These are phyloP conservation scores for Brachyalestes nurse DNA, from an alignment of 2,797 vertebrate genomes.

Conservation along the genomic window DNA sequence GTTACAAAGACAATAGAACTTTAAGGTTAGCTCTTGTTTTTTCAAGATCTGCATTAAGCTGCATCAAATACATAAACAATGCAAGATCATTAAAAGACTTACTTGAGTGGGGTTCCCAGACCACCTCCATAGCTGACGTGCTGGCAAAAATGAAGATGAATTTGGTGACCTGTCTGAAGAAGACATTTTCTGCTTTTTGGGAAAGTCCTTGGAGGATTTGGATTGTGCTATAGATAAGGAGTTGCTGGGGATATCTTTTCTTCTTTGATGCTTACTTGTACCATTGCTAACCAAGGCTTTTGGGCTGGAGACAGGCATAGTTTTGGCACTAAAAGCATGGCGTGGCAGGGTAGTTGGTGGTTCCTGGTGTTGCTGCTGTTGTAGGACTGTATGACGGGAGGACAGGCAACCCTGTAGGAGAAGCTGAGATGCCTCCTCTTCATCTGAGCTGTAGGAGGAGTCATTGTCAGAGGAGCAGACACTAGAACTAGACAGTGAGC, in stretches of 20 bases:
- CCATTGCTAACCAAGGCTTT: slow-evolving; percentile 70
- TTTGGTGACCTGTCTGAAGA: slow-evolving; percentile 88
- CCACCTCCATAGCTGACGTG: slow-evolving; percentile 96
- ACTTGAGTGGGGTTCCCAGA: slow-evolving; percentile 98
- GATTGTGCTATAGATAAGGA: slow-evolving; percentile 65
- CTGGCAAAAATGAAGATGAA: slow-evolving; percentile 87
- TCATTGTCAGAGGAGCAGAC: slow-evolving; percentile 96
- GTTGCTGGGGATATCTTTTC: slow-evolving; percentile 78
- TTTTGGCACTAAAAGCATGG: slow-evolving; percentile 83
- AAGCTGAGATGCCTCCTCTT: slow-evolving; percentile 89
- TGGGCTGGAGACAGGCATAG: slow-evolving; percentile 71
- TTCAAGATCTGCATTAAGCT: neutral
- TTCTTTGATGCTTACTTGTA: slow-evolving; percentile 76
- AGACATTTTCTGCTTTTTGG: slow-evolving; percentile 92
- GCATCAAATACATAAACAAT: neutral
- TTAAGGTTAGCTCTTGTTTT: neutral
- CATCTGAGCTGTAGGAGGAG: slow-evolving; percentile 95
- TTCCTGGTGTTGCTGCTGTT: slow-evolving; percentile 80
- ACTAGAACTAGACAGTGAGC: slow-evolving; percentile 93
- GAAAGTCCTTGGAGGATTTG: slow-evolving; percentile 86
- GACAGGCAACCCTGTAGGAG: slow-evolving; percentile 86
- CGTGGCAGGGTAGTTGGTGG: slow-evolving; percentile 69
- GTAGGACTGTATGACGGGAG: slow-evolving; percentile 87
- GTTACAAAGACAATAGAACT: slow-evolving; percentile 1
- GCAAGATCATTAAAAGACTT: slow-evolving; percentile 24